A percentile compares a stretch with the other conserved stretches of the same genome.
Conservation (phyloP, 1,140 invertebrate genomes). For the Mercenaria mercenaria region DNA sequence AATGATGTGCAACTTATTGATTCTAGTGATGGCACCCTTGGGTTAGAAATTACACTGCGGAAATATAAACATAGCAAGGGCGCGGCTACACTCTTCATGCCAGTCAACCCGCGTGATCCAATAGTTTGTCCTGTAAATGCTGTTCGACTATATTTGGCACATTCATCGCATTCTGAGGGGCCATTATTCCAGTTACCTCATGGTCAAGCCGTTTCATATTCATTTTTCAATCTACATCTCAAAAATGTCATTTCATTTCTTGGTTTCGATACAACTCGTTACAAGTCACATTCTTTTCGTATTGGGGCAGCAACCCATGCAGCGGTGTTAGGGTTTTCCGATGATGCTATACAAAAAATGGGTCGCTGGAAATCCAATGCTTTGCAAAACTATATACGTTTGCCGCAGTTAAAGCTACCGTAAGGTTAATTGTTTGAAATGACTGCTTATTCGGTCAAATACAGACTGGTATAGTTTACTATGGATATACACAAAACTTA, state of each 20-base stretch:
- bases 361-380: background rate
- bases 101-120: background rate
- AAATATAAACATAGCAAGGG: background rate
- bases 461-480: too few relatives aligned
- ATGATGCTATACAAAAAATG: background rate
- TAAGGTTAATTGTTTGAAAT: background rate
- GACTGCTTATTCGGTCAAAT: background rate
- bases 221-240: background rate
- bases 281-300: constrained; percentile 4
- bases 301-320: constrained; percentile 7
- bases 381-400: background rate
- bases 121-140: background rate
- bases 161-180: background rate
- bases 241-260: background rate
- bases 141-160: background rate
- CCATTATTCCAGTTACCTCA: background rate
- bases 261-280: background rate
- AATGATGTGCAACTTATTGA: background rate
- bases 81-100: background rate
- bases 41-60: background rate
- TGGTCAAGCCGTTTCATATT: background rate
- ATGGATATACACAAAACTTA: background rate
- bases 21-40: too few relatives aligned
- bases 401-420: background rate
- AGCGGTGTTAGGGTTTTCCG: background rate